Percentiles rank a stretch among this genome's conserved stretches.
Conservation (phyloP, 2,113 vertebrate genomes). For the Actenoides hombroni region DNA sequence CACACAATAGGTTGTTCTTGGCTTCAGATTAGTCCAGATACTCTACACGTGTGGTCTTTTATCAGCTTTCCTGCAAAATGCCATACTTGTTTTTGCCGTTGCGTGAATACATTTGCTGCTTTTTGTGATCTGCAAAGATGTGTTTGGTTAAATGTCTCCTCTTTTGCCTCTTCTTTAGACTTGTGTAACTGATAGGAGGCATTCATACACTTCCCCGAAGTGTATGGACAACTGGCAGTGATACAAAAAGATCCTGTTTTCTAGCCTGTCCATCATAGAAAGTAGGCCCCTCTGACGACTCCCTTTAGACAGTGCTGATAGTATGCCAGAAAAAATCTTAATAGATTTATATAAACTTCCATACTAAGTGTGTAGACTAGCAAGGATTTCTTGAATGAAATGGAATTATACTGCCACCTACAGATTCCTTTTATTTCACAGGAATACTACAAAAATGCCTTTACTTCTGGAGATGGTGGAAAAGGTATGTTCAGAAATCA, state of each 20-base stretch:
- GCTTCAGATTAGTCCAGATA: neutral
- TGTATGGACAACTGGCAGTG: neutral
- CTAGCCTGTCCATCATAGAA: neutral
- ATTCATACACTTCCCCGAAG: neutral
- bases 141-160: neutral
- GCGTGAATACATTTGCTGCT: neutral
- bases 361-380: neutral
- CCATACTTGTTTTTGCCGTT: neutral
- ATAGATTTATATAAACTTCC: neutral
- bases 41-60: neutral
- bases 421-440: conserved; percentile 62
- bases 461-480: conserved; percentile 93
- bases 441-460: conserved; percentile 90
- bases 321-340: neutral
- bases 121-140: neutral
- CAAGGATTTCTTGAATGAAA: neutral
- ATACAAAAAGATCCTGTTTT: neutral
- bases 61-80: neutral
- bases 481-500: conserved; percentile 76
- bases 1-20: neutral
- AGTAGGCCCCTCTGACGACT: neutral
- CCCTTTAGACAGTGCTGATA: neutral
- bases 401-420: conserved; percentile 50
- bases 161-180: neutral
- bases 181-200: neutral